A percentile compares a stretch with the other conserved stretches of the same genome.
Evolutionary conservation across 2,888 invertebrate genomes (phyloP).

Genomic region (Oligia latruncula): DNA sequence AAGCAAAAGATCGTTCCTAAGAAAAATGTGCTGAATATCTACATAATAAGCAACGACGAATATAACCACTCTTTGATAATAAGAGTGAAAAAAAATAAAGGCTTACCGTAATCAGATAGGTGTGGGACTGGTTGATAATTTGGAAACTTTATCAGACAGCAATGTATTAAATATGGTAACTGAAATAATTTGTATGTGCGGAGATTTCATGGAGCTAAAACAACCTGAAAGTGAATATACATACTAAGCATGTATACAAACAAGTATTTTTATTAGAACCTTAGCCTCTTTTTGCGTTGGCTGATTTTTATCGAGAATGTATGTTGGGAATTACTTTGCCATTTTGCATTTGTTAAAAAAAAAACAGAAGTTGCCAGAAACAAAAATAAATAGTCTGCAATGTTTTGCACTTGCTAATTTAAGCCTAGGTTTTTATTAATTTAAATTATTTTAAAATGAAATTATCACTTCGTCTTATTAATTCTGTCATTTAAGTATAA

Average conservation of each 20-base stretch:
- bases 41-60: too few relatives aligned
- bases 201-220: conserved; percentile 16
- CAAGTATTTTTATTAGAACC: background rate
- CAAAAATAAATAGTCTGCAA: conserved; percentile 10
- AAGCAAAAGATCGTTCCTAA: background rate
- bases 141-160: conserved; percentile 21
- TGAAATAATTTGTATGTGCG: conserved; percentile 22
- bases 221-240: background rate
- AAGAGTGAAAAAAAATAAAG: conserved; percentile 11
- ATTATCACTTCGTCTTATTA: background rate
- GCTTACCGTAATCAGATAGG: conserved; percentile 17
- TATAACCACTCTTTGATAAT: background rate
- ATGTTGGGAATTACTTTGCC: background rate
- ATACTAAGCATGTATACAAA: background rate
- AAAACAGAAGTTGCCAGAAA: background rate
- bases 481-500: background rate
- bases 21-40: conserved; percentile 4
- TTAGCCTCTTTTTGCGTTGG: background rate
- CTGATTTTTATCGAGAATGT: background rate
- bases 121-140: conserved; percentile 6
- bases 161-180: conserved; percentile 20
- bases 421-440: background rate
- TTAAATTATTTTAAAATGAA: background rate
- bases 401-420: background rate
- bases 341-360: background rate